phyloP scores from a whole-genome alignment of 64 coral and sea anemone genomes.

The Montipora foliosa region DNA sequence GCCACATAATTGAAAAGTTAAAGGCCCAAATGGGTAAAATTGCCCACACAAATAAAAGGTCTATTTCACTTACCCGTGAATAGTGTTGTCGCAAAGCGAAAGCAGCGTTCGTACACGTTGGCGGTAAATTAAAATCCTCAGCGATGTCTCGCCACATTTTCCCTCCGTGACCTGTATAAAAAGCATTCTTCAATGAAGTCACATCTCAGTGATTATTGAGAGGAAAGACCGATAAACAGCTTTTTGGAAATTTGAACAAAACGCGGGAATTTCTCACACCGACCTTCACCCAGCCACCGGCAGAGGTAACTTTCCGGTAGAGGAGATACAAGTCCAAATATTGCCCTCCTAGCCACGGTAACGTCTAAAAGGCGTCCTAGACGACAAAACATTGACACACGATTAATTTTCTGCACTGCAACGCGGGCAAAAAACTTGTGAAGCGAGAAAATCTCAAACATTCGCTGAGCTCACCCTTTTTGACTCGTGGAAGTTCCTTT shows the following conservation, averaged over 20 bases:
- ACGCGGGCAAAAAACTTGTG: conserved; percentile 69
- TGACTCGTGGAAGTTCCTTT: conserved; percentile 95
- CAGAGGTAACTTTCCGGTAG: conserved; percentile 95
- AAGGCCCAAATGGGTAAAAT: conserved; percentile 25
- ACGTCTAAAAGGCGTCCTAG: conserved; percentile 93
- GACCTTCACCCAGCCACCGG: conserved; percentile 99
- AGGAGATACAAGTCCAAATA: conserved; percentile 96
- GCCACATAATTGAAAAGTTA: conserved; percentile 23
- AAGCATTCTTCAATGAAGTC: background rate
- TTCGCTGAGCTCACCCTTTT: conserved; percentile 86
- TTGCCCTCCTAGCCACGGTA: conserved; percentile 94
- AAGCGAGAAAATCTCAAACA: conserved; percentile 69
- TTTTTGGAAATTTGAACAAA: conserved; percentile 41
- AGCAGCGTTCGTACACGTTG: conserved; percentile 97
- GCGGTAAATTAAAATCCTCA: conserved; percentile 95
- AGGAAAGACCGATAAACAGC: background rate
- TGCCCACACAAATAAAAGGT: background rate
- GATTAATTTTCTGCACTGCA: conserved; percentile 52
- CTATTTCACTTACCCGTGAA: conserved; percentile 74
- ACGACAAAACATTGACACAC: conserved; percentile 69
- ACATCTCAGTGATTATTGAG: conserved; percentile 28
- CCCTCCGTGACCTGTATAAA: conserved; percentile 90
- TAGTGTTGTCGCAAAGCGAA: conserved; percentile 97
- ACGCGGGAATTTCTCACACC: conserved; percentile 20
- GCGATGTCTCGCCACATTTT: conserved; percentile 96